Evolutionary conservation across 2,113 vertebrate genomes (phyloP).

Genomic region (Gymnocephalus cernua): DNA sequence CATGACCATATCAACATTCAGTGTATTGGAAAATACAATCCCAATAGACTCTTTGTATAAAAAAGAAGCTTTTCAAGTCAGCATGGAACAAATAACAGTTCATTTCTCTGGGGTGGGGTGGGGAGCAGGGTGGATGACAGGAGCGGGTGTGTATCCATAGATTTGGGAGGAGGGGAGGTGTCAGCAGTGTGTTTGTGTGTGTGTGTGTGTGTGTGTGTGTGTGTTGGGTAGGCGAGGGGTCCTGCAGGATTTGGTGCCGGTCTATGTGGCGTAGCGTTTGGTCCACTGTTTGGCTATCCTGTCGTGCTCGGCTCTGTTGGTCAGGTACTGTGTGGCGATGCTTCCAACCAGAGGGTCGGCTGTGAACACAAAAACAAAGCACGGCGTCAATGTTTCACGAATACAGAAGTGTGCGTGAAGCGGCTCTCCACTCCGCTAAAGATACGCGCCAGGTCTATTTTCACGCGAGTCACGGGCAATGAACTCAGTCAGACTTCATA

Average conservation of each 20-base stretch:
- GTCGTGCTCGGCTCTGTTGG: slow-evolving; percentile 87
- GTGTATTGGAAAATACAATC: slow-evolving; percentile 84
- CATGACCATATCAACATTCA: slow-evolving; percentile 86
- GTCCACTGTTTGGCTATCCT: slow-evolving; percentile 89
- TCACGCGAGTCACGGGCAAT: too few species aligned
- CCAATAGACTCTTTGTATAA: slow-evolving; percentile 87
- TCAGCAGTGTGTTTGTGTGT: slow-evolving; percentile 28
- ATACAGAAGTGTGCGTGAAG: too few species aligned
- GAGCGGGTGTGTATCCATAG: slow-evolving; percentile 73
- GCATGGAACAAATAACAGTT: slow-evolving; percentile 86
- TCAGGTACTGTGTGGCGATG: slow-evolving; percentile 87
- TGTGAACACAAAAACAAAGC: slow-evolving; percentile 72
- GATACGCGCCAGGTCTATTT: too few species aligned
- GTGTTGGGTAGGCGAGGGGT: slow-evolving; percentile 18
- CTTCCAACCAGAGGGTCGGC: slow-evolving; percentile 87
- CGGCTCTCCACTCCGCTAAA: too few species aligned
- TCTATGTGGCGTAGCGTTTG: slow-evolving; percentile 87
- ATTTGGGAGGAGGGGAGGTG: slow-evolving; percentile 39
- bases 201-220: slow-evolving; percentile 39
- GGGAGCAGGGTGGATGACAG: slow-evolving; percentile 40
- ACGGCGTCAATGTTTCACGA: too few species aligned
- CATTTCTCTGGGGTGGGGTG: slow-evolving; percentile 48
- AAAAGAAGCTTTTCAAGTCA: slow-evolving; percentile 92
- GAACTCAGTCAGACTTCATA: background rate
- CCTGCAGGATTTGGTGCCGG: slow-evolving; percentile 4